Percentiles rank a stretch among this genome's conserved stretches.
Conservation (phyloP, 2,797 vertebrate species). For the Amphiprion clarkii region DNA sequence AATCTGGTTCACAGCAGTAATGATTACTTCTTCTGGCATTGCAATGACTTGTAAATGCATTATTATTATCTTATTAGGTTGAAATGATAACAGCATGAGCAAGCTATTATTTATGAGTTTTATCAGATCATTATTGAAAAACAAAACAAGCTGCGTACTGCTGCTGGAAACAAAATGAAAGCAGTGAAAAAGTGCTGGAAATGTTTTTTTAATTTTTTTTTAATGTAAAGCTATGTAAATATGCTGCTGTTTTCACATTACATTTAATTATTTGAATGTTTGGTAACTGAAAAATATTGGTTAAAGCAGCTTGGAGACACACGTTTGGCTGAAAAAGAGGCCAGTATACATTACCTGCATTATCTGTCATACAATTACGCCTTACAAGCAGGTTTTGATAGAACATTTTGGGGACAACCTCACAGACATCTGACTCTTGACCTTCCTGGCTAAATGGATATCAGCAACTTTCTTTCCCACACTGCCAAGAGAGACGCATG, state of each 20-base stretch:
- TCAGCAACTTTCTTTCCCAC: conserved; percentile 75
- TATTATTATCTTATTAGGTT: no score
- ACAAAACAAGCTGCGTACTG: no score
- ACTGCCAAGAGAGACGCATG: conserved; percentile 54
- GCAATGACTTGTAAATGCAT: not conserved
- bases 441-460: conserved; percentile 34
- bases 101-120: not conserved
- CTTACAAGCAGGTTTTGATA: conserved; percentile 12
- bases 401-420: conserved; percentile 34
- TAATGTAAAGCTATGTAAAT: no score
- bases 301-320: not conserved
- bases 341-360: not conserved
- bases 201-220: no score
- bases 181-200: no score
- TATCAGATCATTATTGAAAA: not conserved
- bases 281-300: not conserved
- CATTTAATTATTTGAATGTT: not conserved
- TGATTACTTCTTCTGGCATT: not conserved
- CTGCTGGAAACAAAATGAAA: not conserved
- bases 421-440: conserved; percentile 57
- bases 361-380: conserved; percentile 7
- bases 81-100: not conserved
- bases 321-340: not conserved
- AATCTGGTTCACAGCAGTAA: not conserved
- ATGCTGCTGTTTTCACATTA: no score